Base-by-base conservation (phyloP, 1,140 invertebrate species). In the Trichoplusia ni region DNA sequence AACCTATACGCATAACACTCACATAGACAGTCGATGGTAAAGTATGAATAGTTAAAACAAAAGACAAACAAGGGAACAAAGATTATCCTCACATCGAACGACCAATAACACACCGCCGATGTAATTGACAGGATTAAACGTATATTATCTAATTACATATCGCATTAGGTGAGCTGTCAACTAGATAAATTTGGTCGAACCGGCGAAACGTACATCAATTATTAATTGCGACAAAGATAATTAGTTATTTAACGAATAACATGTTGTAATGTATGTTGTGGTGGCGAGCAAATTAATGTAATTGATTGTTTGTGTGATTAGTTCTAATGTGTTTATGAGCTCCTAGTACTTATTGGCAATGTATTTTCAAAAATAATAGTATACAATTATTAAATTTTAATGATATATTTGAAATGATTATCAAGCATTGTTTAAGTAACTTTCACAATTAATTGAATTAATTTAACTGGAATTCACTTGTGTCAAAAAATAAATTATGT, bases 171-270 rank as follows among this genome's bases (percentile, higher is more conserved):
- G 2, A 13, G 9, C 37, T 44, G 54, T 58, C 54, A 58, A 44
- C 54, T 44, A 58, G 16, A 58, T 58, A 42, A 58, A 58, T 58
- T 44, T 19, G 14, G n/a, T 9, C 38, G 23, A 6, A 21, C 27
- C 25, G 38, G 9, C 42, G 54, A 58, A 29, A 58, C 13, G 47
- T 18, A 58, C 23, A 31, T 58, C 54, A 31, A 58, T 58, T 58
- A 58, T 42, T 42, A 44, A 44, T 31, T 27, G 54, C 23, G 37
- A 13, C 27, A 31, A 58, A 56, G 51, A 56, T 56, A 38, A 56
- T 56, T 56, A 56, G 33, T 40, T 56, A 56, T 56, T 56, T 40
- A 56, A 40, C 21, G 23, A 37, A 25, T 56, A 37, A 38, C 51
- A 23, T 25, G 13, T 37, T 37, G 11, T 14, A 1, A 5, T 37